phyloP scores from a whole-genome alignment of 2,113 vertebrate species.

The Kryptolebias marmoratus region DNA sequence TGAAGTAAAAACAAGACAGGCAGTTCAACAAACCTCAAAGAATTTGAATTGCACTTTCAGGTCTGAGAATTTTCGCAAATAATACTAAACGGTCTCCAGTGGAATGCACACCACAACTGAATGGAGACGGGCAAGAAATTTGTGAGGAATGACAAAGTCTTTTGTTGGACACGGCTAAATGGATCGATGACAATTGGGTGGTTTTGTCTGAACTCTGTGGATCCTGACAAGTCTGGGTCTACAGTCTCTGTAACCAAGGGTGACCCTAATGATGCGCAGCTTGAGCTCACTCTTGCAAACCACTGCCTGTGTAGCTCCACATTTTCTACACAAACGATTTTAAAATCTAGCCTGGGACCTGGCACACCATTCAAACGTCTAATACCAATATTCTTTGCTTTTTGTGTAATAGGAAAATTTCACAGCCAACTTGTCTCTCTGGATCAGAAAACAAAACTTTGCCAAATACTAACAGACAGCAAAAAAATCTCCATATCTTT shows the following conservation, averaged over 20 bases:
- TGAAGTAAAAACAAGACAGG: conserved; percentile 19
- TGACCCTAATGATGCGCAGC: conserved; percentile 71
- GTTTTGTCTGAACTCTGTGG: conserved; percentile 52
- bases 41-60: conserved; percentile 57
- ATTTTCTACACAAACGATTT: conserved; percentile 59
- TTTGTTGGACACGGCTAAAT: conserved; percentile 67
- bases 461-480: not conserved
- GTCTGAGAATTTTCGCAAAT: conserved; percentile 65
- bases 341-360: conserved; percentile 62
- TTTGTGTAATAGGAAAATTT: conserved; percentile 20
- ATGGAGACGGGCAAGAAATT: conserved; percentile 71
- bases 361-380: conserved; percentile 33
- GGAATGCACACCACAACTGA: conserved; percentile 59
- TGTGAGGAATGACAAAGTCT: conserved; percentile 67
- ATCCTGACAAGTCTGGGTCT: conserved; percentile 56
- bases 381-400: conserved; percentile 18
- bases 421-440: conserved; percentile 12
- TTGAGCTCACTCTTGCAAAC: conserved; percentile 67
- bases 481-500: not conserved
- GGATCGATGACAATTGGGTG: conserved; percentile 56
- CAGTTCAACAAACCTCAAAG: conserved; percentile 34
- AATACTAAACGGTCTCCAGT: conserved; percentile 63
- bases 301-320: conserved; percentile 50
- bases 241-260: conserved; percentile 67
- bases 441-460: not conserved